Conservation (phyloP, 1,140 invertebrate genomes). For the Caenorhabditis latens region DNA sequence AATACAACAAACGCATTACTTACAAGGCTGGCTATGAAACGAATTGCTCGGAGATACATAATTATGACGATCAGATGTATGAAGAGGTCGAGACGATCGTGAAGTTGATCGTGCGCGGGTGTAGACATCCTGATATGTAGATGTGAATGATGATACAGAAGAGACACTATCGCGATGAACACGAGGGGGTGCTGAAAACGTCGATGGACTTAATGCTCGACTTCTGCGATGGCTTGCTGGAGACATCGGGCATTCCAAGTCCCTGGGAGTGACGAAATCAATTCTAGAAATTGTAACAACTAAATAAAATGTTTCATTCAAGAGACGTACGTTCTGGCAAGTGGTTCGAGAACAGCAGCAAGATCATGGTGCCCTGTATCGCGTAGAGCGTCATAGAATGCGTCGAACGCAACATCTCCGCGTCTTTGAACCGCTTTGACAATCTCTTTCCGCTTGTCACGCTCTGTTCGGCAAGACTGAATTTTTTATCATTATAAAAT, state of each 20-base stretch:
- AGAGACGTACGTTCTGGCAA: slow-evolving; percentile 25
- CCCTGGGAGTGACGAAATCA: neutral
- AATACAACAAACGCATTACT: neutral
- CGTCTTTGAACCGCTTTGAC: slow-evolving; percentile 52
- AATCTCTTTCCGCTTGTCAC: slow-evolving; percentile 26
- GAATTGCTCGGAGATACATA: slow-evolving; percentile 1
- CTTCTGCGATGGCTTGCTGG: slow-evolving; percentile 2
- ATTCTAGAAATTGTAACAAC: neutral
- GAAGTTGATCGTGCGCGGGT: neutral
- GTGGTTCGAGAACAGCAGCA: slow-evolving; percentile 35
- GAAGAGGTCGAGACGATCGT: slow-evolving; percentile 27
- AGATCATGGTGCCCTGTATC: slow-evolving; percentile 34
- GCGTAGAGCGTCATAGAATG: slow-evolving; percentile 50
- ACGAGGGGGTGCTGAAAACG: neutral
- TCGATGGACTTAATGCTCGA: neutral
- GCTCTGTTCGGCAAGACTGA: slow-evolving; percentile 35
- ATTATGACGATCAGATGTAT: slow-evolving; percentile 19
- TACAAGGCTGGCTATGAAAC: slow-evolving; percentile 16
- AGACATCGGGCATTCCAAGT: slow-evolving; percentile 2
- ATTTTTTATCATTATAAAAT: neutral
- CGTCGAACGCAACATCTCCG: slow-evolving; percentile 57
- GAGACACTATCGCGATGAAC: slow-evolving; percentile 20
- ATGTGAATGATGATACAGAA: slow-evolving; percentile 27
- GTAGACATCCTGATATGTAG: slow-evolving; percentile 28
- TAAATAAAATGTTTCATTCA: neutral